These are phyloP conservation scores for Bombus cullumanus DNA, from an alignment of 1,140 invertebrate species.

Conservation along the genomic window DNA sequence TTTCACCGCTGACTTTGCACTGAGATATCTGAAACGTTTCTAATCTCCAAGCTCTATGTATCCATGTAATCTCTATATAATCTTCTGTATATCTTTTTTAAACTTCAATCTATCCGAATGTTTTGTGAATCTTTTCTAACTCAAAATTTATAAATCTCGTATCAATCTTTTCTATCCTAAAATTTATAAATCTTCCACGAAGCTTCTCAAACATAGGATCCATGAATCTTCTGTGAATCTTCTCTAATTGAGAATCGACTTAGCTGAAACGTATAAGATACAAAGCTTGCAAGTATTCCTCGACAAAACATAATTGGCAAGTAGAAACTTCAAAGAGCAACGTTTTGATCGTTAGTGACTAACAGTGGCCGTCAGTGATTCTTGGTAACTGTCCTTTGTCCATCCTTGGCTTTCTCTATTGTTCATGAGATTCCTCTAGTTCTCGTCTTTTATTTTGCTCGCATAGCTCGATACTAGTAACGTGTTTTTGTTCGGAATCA, in stretches of 20 bases:
- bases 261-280: not conserved
- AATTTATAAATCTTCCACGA: not conserved
- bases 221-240: not conserved
- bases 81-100: too few species aligned
- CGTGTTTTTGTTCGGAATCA: conserved; percentile 14
- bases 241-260: not conserved
- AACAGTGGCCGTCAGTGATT: not conserved
- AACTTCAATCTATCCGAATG: not conserved
- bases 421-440: not conserved
- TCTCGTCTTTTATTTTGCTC: conserved; percentile 36
- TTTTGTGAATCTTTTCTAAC: not conserved
- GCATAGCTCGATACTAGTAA: conserved; percentile 13
- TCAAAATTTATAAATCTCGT: not conserved
- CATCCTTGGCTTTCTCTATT: conserved; percentile 24
- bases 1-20: too few species aligned
- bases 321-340: not conserved
- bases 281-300: not conserved
- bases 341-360: too few species aligned
- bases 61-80: too few species aligned
- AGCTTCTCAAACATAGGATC: not conserved
- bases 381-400: conserved; percentile 21
- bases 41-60: too few species aligned
- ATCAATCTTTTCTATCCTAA: not conserved
- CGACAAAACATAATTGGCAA: not conserved
- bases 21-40: too few species aligned